These are phyloP conservation scores for Buteo buteo DNA, from an alignment of 2,113 vertebrate genomes.

Conservation along the genomic window DNA sequence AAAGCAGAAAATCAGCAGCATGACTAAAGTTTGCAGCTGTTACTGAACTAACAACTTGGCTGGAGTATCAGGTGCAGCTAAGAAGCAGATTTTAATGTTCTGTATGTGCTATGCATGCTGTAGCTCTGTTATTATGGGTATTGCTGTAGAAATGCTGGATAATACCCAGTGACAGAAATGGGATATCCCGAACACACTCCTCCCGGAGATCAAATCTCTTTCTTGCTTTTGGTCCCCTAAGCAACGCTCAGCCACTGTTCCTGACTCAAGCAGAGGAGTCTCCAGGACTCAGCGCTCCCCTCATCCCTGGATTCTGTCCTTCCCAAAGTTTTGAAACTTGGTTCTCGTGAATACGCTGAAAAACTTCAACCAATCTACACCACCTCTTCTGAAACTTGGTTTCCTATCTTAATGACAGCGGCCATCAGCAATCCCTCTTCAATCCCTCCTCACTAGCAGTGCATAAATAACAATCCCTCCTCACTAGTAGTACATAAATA, in stretches of 20 bases:
- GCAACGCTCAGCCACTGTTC: background rate
- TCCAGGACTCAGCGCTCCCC: accelerated
- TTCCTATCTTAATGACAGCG: background rate
- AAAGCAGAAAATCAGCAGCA: background rate
- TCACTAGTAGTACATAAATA: background rate
- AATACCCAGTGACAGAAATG: background rate
- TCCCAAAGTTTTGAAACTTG: background rate
- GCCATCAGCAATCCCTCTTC: background rate
- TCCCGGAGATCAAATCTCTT: background rate
- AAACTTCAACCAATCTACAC: background rate
- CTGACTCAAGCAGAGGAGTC: background rate
- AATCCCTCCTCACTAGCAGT: background rate
- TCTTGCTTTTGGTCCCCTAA: background rate
- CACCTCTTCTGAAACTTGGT: background rate
- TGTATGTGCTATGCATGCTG: accelerated
- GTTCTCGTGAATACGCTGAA: accelerated
- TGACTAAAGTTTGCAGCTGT: background rate
- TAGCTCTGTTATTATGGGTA: background rate
- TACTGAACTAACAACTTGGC: background rate
- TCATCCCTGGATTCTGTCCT: background rate
- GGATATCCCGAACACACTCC: background rate
- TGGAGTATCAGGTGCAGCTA: background rate
- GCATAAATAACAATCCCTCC: background rate
- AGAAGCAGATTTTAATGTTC: background rate
- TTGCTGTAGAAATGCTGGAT: background rate